Evolutionary conservation across 2,113 vertebrate genomes (phyloP), one percentile per base, ranked within the genome.

Genomic region (Dolichallabes microphthalmus): DNA sequence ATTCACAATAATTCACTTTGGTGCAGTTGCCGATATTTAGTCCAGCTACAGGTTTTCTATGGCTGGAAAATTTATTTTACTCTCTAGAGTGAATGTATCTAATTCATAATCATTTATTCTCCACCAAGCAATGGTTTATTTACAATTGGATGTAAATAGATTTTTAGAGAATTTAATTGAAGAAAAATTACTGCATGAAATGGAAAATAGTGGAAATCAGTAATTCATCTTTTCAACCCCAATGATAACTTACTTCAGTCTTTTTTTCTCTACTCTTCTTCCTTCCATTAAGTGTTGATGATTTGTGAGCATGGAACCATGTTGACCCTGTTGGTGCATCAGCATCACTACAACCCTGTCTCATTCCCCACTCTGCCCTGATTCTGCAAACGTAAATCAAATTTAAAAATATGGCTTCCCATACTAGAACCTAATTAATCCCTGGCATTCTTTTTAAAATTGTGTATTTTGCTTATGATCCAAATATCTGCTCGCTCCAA

Each of bases 401-500:
- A 83, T 45, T 60, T 6, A 73, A 14, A 9, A 83, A 17, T 12
- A 57, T n/a, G 19, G 12, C 55, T 79, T 22, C n/a, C 35, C 22
- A 8, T 22, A 53, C 75, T 30, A 25, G 52, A 77, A 30, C 4
- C 50, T 58, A 1, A 22, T 84, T 50, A 45, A 78, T 82, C 61
- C 84, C 0, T 68, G 55, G 10, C 57, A 20, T 45, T 80, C 30
- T 55, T 64, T 27, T 57, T 45, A 35, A 39, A 79, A 85, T 30
- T 73, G 81, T 27, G 61, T 71, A 32, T 45, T 50, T 68, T 73
- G 45, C 1, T 4, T 13, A 22, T 2, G 50, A 78, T 82, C 84
- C 86, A 86, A 80, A 68, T 20, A 82, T 60, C 86, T 82, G 82
- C 22, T 57, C 61, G 55, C 50, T 82, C 57, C 22, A 82, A 61